Base-by-base conservation (phyloP, 23 tunicate genomes). In the Halocynthia roretzi region DNA sequence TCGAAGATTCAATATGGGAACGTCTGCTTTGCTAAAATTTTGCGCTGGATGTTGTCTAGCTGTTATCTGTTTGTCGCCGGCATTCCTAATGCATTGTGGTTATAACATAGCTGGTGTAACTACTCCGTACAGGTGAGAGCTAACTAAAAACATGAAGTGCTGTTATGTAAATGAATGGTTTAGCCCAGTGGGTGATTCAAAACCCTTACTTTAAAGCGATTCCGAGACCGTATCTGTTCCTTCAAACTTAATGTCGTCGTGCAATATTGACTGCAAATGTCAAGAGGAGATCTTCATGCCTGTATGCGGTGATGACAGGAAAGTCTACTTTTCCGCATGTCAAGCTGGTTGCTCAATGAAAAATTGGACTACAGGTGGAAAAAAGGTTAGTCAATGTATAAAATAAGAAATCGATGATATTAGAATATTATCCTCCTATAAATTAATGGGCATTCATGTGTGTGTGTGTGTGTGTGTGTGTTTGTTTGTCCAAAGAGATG, bases 301-400 rank as follows among this genome's bases (percentile, higher is more conserved):
- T 8, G 93, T 87, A 48, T 87, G 93, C 62, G 93, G 93, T 60
- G 86, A 78, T 8, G 93, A 87, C 70, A 50, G 62, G 7, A 61
- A 76, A 54, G 76, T 54, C 63, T 87, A 87, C 65, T 87, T 87
- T 82, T 69, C 93, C 15, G 93, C 93, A 12, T 87, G 93, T 67
- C 86, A 81, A 52, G 93, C 86, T 12, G 93, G 93, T 48, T 87
- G 93, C 78, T 58, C 50, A 31, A 31, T 31, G 44, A 31, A 1
- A 31, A 31, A 31, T 31, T 31, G 44, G 44, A 31, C 44, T 31
- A 31, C 44, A 31, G 44, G 4, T 31, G 44, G 44, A 31, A 31
- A 31, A 31, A 31, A 31, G 44, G 44, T 31, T 31, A 31, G 44
- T 31, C 44, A 31, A 31, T 31, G 44, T 31, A 31, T 4, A 31